Base-by-base conservation (phyloP, 2,113 vertebrate genomes). In the Dissostichus mawsoni region DNA sequence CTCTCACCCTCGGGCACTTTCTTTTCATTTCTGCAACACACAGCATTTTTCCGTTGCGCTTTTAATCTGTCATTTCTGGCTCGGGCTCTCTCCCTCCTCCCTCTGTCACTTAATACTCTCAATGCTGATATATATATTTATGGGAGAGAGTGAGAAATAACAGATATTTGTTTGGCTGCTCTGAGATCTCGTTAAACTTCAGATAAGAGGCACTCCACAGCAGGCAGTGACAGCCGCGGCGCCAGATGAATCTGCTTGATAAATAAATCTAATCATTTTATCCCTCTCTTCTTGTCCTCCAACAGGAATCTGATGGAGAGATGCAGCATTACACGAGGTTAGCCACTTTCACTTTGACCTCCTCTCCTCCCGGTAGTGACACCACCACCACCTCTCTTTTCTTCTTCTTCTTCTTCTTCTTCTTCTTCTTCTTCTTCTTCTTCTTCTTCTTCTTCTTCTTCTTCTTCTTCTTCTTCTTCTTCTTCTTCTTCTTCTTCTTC, bases 41-140 rank as follows among this genome's bases (percentile, higher is more conserved):
- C 95, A 87, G 86, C 93, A 78, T 86, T 83, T 80, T 89, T 89
- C 74, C 88, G 91, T 88, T n/a, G 25, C 53, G 52, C 89, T 75
- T 88, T 94, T 89, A 92, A 89, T 93, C 94, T 80, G 87, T 89
- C 91, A 86, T 50, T 89, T 90, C 74, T 86, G 69, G 66, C 61
- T 72, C 76, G 55, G 47, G 20, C 53, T 48, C 20, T 25, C 73
- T 56, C 47, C 55, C 68, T 53, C 80, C 57, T 78, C 75, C 59
- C 44, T 59, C 78, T 52, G 57, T 78, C 59, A 70, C 65, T 78
- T 84, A 86, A 82, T 72, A 69, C 76, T 81, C 84, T 84, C 72
- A 79, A 17, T 59, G 33, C 70, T 87, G 73, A 90, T 75, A 86
- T 50, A 23, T 16, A 23, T 74, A 73, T 58, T 59, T 52, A 33